Evolutionary conservation across 2,113 vertebrate species (phyloP).

Genomic region (Hemichromis elongatus): DNA sequence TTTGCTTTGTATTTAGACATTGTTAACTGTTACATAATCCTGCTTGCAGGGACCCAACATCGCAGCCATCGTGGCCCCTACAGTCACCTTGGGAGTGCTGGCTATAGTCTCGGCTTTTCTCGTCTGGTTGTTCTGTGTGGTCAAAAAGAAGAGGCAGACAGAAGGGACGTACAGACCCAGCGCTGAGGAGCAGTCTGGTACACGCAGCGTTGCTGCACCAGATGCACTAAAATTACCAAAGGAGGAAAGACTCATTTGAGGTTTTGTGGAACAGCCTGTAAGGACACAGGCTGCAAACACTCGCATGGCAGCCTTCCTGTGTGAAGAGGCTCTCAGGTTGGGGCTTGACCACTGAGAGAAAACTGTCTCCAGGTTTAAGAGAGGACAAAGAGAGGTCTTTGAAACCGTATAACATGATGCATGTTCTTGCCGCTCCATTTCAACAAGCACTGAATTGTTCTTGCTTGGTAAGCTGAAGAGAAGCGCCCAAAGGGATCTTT

Average conservation of each 20-base stretch:
- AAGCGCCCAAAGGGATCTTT: background rate
- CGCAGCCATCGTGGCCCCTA: constrained; percentile 81
- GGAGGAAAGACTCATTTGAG: constrained; percentile 87
- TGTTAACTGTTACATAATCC: background rate
- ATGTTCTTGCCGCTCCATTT: background rate
- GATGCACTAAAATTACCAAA: constrained; percentile 84
- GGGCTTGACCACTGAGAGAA: background rate
- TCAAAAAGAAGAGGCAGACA: constrained; percentile 84
- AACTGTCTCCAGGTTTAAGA: background rate
- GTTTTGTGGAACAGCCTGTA: background rate
- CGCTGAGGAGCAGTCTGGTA: constrained; percentile 83
- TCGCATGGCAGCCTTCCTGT: background rate
- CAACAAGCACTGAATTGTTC: background rate
- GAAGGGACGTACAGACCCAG: constrained; percentile 88
- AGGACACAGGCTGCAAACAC: background rate
- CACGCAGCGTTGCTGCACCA: constrained; percentile 62
- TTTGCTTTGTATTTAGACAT: background rate
- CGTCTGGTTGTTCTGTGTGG: constrained; percentile 70
- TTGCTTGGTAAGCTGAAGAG: background rate
- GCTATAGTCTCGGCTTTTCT: constrained; percentile 61
- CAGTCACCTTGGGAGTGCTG: constrained; percentile 69
- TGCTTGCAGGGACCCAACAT: constrained; percentile 50
- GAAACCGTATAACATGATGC: background rate
- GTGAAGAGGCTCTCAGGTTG: background rate
- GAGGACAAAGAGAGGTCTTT: background rate